Conservation (phyloP, 2,797 vertebrate species). For the Sebastes kiyomatsui region DNA sequence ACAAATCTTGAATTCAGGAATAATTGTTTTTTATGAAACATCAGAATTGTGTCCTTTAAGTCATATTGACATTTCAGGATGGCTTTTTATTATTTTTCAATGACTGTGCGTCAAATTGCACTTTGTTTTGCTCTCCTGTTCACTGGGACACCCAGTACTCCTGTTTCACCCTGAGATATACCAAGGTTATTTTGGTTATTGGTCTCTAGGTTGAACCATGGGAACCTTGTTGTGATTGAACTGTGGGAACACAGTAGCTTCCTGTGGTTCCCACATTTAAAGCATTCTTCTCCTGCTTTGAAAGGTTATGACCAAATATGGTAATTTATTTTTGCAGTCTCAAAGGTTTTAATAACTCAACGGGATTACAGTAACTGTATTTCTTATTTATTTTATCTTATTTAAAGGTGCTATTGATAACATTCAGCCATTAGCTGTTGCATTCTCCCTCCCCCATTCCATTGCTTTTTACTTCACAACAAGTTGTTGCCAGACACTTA, state of each 20-base stretch:
- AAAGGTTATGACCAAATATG: conserved; percentile 14
- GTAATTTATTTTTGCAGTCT: background rate
- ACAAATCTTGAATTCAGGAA: background rate
- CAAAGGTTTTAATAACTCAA: background rate
- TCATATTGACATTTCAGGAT: background rate
- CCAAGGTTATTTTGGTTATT: conserved; percentile 62
- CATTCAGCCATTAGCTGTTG: no score
- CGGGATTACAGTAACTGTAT: background rate
- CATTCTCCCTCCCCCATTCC: no score
- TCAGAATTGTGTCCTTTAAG: background rate
- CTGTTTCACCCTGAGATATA: conserved; percentile 49
- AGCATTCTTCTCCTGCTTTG: conserved; percentile 25
- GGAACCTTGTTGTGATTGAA: conserved; percentile 40
- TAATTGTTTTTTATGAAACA: background rate
- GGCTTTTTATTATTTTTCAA: background rate
- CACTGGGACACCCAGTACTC: conserved; percentile 16
- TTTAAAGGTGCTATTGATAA: no score
- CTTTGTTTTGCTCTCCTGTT: background rate
- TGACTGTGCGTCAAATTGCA: background rate
- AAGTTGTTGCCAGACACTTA: no score
- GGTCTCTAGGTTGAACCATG: conserved; percentile 38
- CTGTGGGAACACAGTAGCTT: background rate
- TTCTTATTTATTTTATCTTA: background rate
- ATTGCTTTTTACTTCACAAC: no score
- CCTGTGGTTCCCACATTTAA: conserved; percentile 13